Evolutionary conservation across 1,140 invertebrate genomes (phyloP), one percentile per base, ranked within the genome.

Genomic region (Caenorhabditis latens): DNA sequence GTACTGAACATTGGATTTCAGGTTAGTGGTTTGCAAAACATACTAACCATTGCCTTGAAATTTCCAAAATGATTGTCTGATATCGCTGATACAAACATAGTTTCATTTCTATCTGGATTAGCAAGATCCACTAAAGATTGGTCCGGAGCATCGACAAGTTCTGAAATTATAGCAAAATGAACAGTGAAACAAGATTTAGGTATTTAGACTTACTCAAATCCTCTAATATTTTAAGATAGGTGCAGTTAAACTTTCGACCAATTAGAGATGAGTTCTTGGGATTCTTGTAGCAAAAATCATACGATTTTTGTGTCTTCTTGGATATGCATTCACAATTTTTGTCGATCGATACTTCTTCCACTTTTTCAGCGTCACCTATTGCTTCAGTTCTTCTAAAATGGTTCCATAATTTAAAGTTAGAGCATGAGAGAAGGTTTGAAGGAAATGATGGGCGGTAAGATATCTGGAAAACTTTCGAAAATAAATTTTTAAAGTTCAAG

Each of bases 261-360:
- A 43, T 46, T 1, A 71, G 42, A 19, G 65, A 43, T 11, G 16
- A 3, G 42, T 71, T 71, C 65, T 71, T 71, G 2, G 65, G 65
- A 46, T 71, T 71, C 19, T 14, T 71, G 8, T 71, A 71, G 46
- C 65, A 71, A 71, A 71, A 71, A 71, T 71, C 65, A 43, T 71
- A 71, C 0, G 65, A 71, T 46, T 71, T 46, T 11, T n/a, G 9
- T 6, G 65, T 71, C 16, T 16, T 4, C 8, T n/a, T 71, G 1
- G 65, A 71, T 5, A 71, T 46, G 46, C 65, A 71, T 46, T 43
- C 42, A n/a, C 65, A 71, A 7, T 71, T n/a, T 19, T 71, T 19
- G 16, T 32, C 32, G 32, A 32, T 32, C 32, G 32, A 32, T 32
- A 32, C 32, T 32, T 32, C 2, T 32, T 32, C 32, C 2, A 32